Conservation (phyloP, 1,140 invertebrate species). For the Ephestia elutella region DNA sequence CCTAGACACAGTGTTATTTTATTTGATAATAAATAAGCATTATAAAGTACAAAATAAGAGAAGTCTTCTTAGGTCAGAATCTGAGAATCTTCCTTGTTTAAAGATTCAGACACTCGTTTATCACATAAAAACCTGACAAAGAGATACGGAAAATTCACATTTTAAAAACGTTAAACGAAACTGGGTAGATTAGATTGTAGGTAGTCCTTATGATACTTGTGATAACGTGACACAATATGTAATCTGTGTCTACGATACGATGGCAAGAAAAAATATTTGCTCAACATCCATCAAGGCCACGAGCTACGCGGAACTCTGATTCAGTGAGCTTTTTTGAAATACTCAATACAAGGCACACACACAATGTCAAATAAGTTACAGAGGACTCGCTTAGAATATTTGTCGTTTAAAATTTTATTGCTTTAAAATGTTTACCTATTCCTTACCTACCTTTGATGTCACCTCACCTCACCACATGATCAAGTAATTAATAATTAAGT, state of each 20-base stretch:
- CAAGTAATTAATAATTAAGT: no score
- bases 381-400: conserved; percentile 33
- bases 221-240: conserved; percentile 57
- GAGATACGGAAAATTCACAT: neutral
- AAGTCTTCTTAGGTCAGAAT: no score
- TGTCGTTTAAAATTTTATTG: conserved; percentile 11
- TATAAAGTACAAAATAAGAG: no score
- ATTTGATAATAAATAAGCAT: no score
- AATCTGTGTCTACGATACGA: conserved; percentile 43
- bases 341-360: conserved; percentile 26
- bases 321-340: conserved; percentile 31
- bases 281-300: conserved; percentile 55
- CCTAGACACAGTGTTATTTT: no score
- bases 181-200: neutral
- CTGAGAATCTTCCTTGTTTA: no score
- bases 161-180: neutral
- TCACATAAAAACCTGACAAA: neutral
- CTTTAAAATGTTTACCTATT: neutral
- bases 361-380: conserved; percentile 60
- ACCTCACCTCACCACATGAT: no score
- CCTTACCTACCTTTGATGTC: no score
- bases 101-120: no score
- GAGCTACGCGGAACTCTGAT: conserved; percentile 51
- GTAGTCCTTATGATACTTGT: neutral
- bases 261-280: conserved; percentile 51